A percentile compares a stretch with the other conserved stretches of the same genome.
phyloP scores from a whole-genome alignment of 1,140 invertebrate genomes.

The Drosophila chauvacae region DNA sequence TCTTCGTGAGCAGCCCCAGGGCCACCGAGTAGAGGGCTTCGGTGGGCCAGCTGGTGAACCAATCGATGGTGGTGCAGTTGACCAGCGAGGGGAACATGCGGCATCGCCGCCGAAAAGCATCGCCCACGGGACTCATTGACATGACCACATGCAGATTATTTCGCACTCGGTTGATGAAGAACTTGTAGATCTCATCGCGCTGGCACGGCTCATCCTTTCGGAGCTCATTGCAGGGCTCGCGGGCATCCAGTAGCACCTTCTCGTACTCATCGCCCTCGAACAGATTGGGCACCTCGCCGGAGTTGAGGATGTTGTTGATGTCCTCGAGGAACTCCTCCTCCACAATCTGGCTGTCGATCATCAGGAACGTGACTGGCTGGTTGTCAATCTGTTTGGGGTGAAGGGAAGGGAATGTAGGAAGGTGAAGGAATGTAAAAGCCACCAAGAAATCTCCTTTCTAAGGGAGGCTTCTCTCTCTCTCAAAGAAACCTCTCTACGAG shows the following conservation, averaged over 20 bases:
- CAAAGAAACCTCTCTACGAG: no score
- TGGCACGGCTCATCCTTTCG: conserved; percentile 87
- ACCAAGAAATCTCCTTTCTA: neutral
- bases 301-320: conserved; percentile 95
- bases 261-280: conserved; percentile 94
- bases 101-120: conserved; percentile 91
- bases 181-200: conserved; percentile 92
- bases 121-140: conserved; percentile 95
- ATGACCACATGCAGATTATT: conserved; percentile 93
- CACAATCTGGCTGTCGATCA: conserved; percentile 95
- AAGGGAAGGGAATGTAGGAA: neutral
- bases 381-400: conserved; percentile 86
- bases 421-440: no score
- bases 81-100: conserved; percentile 96
- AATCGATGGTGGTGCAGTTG: conserved; percentile 97
- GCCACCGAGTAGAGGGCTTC: conserved; percentile 94
- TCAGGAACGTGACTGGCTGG: conserved; percentile 93
- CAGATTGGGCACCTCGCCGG: conserved; percentile 93
- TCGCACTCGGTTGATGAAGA: conserved; percentile 92
- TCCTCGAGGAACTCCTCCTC: conserved; percentile 97
- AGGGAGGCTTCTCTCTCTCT: no score
- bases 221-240: conserved; percentile 89
- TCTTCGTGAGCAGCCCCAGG: conserved; percentile 86
- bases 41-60: conserved; percentile 95
- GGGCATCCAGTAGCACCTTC: conserved; percentile 90